Evolutionary conservation across 1,140 invertebrate species (phyloP), one percentile per base, ranked within the genome.

Genomic region (Drosophila bipectinata): DNA sequence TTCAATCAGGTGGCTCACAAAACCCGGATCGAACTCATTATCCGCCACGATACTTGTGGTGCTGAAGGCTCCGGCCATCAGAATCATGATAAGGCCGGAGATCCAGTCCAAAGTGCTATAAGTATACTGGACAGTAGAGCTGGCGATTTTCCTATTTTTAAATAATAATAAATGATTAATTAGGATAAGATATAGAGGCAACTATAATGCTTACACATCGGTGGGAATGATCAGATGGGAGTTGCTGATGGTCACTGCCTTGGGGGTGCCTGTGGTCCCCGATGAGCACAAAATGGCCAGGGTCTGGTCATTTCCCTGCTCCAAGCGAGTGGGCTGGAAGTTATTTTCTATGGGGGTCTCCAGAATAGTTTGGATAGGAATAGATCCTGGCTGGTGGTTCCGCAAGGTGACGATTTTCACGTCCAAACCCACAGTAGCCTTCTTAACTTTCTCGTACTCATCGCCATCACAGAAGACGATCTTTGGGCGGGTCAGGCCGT

Each of bases 261-360:
- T 96, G 1, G 96, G 95, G 32, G 93, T 88, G 60, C 95, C 95
- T 32, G 95, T 96, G n/a, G 95, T 96, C n/a, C 95, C 95, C 59
- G 95, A 95, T 3, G 95, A 93, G 71, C 90, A 92, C 39, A 92
- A 71, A 59, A 93, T 92, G 18, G 88, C 83, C 15, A 91, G 69
- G 1, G 63, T 76, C 15, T 82, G 76, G 45, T 77, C 56, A 9
- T 21, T 63, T 10, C 66, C 79, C 44, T 41, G 9, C 14, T 64
- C 21, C 3, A 78, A 39, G 0, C 14, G 32, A 0, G 9, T 4
- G 4, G 79, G 76, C 53, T 18, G 54, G 10, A 74, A 77, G 24
- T 51, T 37, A 21, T 44, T 3, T n/a, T 63, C 56, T 30, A 56
- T 49, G 1, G 59, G 37, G 8, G 44, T 44, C 12, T 12, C 18